Evolutionary conservation across 1,140 invertebrate genomes (phyloP), one percentile per base, ranked within the genome.

Genomic region (Drosophila trapezifrons): DNA sequence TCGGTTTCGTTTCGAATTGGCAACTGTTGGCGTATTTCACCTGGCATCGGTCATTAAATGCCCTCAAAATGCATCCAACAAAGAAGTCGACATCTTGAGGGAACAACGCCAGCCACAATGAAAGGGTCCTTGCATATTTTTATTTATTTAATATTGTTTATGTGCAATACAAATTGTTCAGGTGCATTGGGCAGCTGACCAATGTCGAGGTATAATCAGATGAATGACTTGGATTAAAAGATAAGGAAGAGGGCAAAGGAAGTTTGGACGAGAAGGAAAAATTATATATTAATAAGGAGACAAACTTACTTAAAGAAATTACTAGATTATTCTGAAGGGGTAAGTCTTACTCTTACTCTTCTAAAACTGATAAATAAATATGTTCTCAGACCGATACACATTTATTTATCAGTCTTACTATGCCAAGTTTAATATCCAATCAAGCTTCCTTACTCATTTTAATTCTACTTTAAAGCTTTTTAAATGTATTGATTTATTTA

Each of bases 1-100:
- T 76, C 63, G 74, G 76, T 73, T 80, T 76, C 71, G 56, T 78
- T 80, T 54, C 22, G 63, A 51, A 72, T 65, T 58, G 56, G 55
- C 73, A 76, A 76, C 84, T 83, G 83, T 83, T 89, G 67, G 79
- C 25, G 52, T 87, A 89, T 87, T 87, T 87, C 83, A 87, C 83
- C 83, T 87, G 83, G 83, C 84, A 59, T 69, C 72, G 81, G 83
- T 87, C 83, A 87, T 87, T 87, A 87, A 87, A 87, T 79, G 84
- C 84, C 79, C 79, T 77, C 73, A 76, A 76, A 76, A 76, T 76
- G 73, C 73, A 76, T 67, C 47, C 73, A 40, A 71, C 69, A 70
- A 71, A 71, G 67, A 32, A 70, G 42, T 57, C 43, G 56, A 49
- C 37, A 46, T 35, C 37, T 49, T 40, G 25, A 64, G 29, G 38